phyloP scores from a whole-genome alignment of 2,888 invertebrate genomes.

The Sphecodes monilicornis region DNA sequence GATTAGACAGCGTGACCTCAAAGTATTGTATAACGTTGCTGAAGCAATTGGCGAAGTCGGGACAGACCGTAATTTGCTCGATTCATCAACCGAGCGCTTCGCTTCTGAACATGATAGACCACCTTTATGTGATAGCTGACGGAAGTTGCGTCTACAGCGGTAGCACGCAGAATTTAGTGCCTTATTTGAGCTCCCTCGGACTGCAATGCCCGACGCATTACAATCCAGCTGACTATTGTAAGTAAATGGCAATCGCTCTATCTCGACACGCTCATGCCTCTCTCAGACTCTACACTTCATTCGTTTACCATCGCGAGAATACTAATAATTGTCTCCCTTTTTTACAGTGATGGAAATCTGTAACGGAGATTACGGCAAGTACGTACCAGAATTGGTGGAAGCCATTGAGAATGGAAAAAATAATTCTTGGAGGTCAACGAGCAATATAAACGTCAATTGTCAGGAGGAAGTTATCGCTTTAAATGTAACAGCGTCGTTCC shows the following conservation, averaged over 20 bases:
- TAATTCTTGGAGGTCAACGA: constrained; percentile 85
- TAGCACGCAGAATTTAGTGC: constrained; percentile 90
- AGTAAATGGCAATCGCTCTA: constrained; percentile 78
- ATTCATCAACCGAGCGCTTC: constrained; percentile 97
- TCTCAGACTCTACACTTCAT: background rate
- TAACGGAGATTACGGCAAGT: constrained; percentile 90
- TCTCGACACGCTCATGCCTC: background rate
- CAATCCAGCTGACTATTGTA: constrained; percentile 96
- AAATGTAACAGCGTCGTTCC: constrained; percentile 86
- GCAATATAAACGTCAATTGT: constrained; percentile 40
- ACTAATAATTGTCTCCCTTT: background rate
- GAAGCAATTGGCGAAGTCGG: constrained; percentile 92
- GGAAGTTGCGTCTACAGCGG: constrained; percentile 94
- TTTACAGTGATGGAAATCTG: constrained; percentile 92
- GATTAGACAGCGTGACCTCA: constrained; percentile 92
- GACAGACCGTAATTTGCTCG: constrained; percentile 94
- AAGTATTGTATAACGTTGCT: constrained; percentile 93
- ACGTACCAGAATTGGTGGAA: constrained; percentile 85
- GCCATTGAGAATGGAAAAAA: constrained; percentile 88
- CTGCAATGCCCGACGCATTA: constrained; percentile 94
- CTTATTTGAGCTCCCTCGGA: constrained; percentile 90
- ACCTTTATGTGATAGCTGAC: constrained; percentile 92
- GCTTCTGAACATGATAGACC: constrained; percentile 95
- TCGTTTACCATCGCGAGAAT: background rate
- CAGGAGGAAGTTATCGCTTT: constrained; percentile 85